These are phyloP conservation scores for Ceratina australensis DNA, from an alignment of 1,140 invertebrate species.

Conservation along the genomic window DNA sequence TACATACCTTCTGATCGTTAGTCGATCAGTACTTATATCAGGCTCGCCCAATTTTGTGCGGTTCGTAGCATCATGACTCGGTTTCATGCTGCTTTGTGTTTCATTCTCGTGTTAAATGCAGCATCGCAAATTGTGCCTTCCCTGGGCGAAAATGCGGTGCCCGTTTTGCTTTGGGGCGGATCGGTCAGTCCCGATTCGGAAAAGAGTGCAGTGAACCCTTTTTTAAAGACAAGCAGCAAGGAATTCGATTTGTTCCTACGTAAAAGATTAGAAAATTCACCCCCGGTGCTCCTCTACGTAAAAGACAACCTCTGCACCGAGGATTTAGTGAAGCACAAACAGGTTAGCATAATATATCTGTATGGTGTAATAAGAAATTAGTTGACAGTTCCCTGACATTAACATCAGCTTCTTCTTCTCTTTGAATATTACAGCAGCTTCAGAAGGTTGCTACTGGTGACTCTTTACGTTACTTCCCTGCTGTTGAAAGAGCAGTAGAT, in stretches of 20 bases:
- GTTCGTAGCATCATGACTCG: slow-evolving; percentile 41
- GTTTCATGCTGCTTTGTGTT: slow-evolving; percentile 26
- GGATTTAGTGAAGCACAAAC: slow-evolving; percentile 67
- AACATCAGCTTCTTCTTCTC: not conserved
- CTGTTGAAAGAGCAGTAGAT: slow-evolving; percentile 66
- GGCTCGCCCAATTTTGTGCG: slow-evolving; percentile 27
- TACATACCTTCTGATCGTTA: slow-evolving; percentile 47
- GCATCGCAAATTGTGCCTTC: slow-evolving; percentile 35
- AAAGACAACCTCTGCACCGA: slow-evolving; percentile 71
- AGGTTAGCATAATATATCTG: slow-evolving; percentile 56
- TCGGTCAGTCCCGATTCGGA: slow-evolving; percentile 38
- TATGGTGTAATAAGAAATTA: not conserved
- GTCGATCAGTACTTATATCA: slow-evolving; percentile 17
- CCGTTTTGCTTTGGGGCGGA: slow-evolving; percentile 69
- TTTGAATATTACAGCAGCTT: slow-evolving; percentile 57
- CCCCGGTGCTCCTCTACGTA: slow-evolving; percentile 61
- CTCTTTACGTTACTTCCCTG: slow-evolving; percentile 62
- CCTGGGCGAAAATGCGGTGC: slow-evolving; percentile 58
- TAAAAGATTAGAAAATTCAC: slow-evolving; percentile 54
- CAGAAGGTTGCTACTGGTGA: slow-evolving; percentile 52
- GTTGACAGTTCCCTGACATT: not conserved
- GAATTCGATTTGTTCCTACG: slow-evolving; percentile 62
- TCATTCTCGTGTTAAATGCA: slow-evolving; percentile 41
- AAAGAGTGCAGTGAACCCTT: slow-evolving; percentile 57
- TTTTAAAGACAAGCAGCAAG: slow-evolving; percentile 59